These are phyloP conservation scores for Palaemon carinicauda DNA, from an alignment of 1,140 invertebrate genomes.

Conservation along the genomic window DNA sequence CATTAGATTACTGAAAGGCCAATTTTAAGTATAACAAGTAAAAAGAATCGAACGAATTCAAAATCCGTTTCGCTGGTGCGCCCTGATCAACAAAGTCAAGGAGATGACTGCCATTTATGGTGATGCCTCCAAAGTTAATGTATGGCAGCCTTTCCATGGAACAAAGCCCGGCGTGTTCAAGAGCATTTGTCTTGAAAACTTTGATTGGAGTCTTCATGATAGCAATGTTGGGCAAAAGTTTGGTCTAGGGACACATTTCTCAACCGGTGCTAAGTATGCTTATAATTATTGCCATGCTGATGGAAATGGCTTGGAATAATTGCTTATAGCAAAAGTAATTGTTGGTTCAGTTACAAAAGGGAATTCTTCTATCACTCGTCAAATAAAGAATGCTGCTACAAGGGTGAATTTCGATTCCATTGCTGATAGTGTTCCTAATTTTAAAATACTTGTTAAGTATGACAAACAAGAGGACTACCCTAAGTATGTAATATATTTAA, in stretches of 20 bases:
- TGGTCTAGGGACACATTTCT: conserved; percentile 52
- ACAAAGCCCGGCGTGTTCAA: conserved; percentile 22
- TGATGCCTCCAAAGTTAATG: neutral
- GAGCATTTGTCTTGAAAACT: conserved; percentile 48
- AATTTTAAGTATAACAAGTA: too few species aligned
- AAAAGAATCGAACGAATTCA: conserved; percentile 35
- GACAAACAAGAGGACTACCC: conserved; percentile 46
- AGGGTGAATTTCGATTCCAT: conserved; percentile 39
- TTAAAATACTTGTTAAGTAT: conserved; percentile 45
- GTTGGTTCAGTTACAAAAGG: conserved; percentile 18
- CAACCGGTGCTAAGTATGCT: neutral
- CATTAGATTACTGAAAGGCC: neutral
- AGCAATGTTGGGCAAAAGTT: neutral
- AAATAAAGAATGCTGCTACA: conserved; percentile 15
- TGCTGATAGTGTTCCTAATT: neutral
- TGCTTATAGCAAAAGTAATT: conserved; percentile 40
- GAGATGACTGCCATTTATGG: conserved; percentile 26
- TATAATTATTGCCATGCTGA: neutral
- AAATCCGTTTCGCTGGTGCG: conserved; percentile 42
- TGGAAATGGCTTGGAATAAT: neutral
- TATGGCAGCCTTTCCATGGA: conserved; percentile 47
- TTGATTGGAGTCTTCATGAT: conserved; percentile 55
- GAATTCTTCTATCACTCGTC: conserved; percentile 2
- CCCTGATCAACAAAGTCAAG: conserved; percentile 43
- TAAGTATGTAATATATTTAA: conserved; percentile 22